Evolutionary conservation across 2,113 vertebrate genomes (phyloP), one percentile per base, ranked within the genome.

Genomic region (Barbus barbus): DNA sequence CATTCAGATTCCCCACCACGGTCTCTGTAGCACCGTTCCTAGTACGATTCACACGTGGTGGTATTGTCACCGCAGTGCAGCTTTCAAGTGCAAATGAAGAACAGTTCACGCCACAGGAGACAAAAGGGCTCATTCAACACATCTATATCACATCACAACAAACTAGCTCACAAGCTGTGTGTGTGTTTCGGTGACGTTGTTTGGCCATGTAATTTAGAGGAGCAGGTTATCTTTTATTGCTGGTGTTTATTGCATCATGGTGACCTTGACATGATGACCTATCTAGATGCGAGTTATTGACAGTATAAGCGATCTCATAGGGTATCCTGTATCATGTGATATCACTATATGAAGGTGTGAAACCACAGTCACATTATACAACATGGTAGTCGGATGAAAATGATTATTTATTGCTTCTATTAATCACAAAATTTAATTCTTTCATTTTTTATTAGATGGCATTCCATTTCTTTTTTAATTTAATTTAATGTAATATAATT

Each of bases 21-120:
- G 16, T 31, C 18, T 73, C 71, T 51, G 2, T 56, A 76, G 16
- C 33, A 26, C 16, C 26, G 1, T 22, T 78, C 31, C 18, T 38
- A 58, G 28, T n/a, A 77, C 20, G 22, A 41, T 24, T 72, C 22
- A 24, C 69, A 1, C 0, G 5, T 56, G 12, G 26, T 58, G 14
- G 16, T 22, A 33, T 56, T 56, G 74, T 58, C 75, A 36, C 11
- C 20, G 4, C 4, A 3, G 7, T 9, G 3, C 16, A 31, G 48
- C 74, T 31, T 76, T 48, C 75, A 33, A 56, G 75, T 38, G 51
- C 28, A 77, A 77, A 77, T 58, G 75, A 77, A 72, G 11, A 31
- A 5, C 28, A 11, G 28, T 36, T 77, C 51, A 58, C 1, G 22
- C 16, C 31, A 5, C 48, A 6, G 7, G 53, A 60, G 53, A 78